Conservation (phyloP, 2,113 vertebrate species). For the Columba janthina region DNA sequence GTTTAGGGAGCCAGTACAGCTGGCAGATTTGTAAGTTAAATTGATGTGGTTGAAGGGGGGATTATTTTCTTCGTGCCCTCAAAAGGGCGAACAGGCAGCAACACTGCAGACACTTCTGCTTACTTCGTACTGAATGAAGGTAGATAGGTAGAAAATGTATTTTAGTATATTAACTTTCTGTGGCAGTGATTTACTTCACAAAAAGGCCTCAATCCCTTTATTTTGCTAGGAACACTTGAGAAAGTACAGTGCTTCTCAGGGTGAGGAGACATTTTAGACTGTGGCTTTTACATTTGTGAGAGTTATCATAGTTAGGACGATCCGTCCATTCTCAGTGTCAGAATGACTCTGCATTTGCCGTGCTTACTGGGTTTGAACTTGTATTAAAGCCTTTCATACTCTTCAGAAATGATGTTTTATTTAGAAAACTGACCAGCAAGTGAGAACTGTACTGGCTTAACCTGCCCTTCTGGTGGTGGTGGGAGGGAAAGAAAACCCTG, state of each 20-base stretch:
- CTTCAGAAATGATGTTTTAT: background rate
- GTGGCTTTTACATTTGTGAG: background rate
- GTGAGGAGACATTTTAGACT: background rate
- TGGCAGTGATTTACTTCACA: background rate
- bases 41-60: background rate
- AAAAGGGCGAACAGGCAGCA: background rate
- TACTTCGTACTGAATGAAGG: background rate
- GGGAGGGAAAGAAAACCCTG: background rate
- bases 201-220: background rate
- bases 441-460: background rate
- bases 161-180: background rate
- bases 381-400: background rate
- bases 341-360: fast-evolving
- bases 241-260: background rate
- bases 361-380: background rate
- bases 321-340: fast-evolving
- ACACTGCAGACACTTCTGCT: background rate
- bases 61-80: background rate
- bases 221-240: background rate
- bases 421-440: background rate
- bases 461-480: background rate
- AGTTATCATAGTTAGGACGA: fast-evolving
- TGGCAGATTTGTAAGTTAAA: background rate
- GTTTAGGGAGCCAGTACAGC: background rate
- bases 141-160: background rate